Evolutionary conservation across 2,888 invertebrate species (phyloP).

Genomic region (Punctoribates punctum): DNA sequence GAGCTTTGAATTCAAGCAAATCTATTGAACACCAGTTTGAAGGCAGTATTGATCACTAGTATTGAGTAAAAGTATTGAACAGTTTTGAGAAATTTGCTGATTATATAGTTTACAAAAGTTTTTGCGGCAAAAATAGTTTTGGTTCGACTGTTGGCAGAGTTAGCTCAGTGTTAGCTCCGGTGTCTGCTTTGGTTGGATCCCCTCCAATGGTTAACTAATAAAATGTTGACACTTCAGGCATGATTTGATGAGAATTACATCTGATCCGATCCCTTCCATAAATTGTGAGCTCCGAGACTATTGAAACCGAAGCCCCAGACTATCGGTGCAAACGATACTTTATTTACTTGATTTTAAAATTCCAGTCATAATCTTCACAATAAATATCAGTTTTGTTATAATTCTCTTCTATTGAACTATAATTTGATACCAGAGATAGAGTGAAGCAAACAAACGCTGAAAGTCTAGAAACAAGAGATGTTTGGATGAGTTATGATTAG

Average conservation of each 20-base stretch:
- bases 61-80: neutral
- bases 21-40: neutral
- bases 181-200: constrained; percentile 14
- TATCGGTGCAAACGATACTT: too few species aligned
- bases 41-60: neutral
- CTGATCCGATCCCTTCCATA: neutral
- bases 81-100: neutral
- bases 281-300: too few species aligned
- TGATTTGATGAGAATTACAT: constrained; percentile 30
- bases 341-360: too few species aligned
- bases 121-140: neutral
- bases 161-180: neutral
- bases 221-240: constrained; percentile 30
- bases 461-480: constrained; percentile 27
- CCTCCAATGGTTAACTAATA: constrained; percentile 29
- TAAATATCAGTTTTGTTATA: neutral
- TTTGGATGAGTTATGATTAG: constrained; percentile 29
- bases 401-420: constrained; percentile 4
- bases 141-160: neutral
- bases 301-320: too few species aligned
- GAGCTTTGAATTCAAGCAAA: neutral
- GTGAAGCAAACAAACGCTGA: neutral
- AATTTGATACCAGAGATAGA: neutral
- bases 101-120: constrained; percentile 11
- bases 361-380: neutral